These are phyloP conservation scores for Nomada ruficornis DNA, from an alignment of 2,888 invertebrate species.

Conservation along the genomic window DNA sequence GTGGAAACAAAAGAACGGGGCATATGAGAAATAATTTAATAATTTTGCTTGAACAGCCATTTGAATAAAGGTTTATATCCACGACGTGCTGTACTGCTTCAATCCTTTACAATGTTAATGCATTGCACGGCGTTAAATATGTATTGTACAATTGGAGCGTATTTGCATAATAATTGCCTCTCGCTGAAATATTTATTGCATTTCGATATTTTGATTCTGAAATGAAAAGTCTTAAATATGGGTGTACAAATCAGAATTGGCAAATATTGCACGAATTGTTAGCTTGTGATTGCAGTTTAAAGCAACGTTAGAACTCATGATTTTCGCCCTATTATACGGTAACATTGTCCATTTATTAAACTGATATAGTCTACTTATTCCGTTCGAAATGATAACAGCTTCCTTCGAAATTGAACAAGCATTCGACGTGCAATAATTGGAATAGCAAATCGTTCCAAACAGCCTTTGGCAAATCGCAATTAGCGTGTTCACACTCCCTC, in stretches of 20 bases:
- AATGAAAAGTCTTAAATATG: neutral
- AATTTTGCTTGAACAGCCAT: no score
- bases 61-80: no score
- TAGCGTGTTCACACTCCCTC: constrained; percentile 38
- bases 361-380: neutral
- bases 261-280: neutral
- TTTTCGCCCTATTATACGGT: neutral
- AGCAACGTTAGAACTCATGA: neutral
- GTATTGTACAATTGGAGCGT: neutral
- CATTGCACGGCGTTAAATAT: neutral
- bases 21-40: no score
- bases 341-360: no score
- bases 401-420: neutral
- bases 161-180: neutral
- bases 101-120: neutral
- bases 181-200: neutral
- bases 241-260: neutral
- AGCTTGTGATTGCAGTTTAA: neutral
- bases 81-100: neutral
- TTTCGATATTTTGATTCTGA: neutral
- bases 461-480: constrained; percentile 38
- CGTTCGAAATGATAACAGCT: neutral
- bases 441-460: constrained; percentile 36
- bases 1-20: no score
- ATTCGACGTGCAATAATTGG: constrained; percentile 15